Base-by-base conservation (phyloP, 2,797 vertebrate genomes). In the Myiotriccus ornatus region DNA sequence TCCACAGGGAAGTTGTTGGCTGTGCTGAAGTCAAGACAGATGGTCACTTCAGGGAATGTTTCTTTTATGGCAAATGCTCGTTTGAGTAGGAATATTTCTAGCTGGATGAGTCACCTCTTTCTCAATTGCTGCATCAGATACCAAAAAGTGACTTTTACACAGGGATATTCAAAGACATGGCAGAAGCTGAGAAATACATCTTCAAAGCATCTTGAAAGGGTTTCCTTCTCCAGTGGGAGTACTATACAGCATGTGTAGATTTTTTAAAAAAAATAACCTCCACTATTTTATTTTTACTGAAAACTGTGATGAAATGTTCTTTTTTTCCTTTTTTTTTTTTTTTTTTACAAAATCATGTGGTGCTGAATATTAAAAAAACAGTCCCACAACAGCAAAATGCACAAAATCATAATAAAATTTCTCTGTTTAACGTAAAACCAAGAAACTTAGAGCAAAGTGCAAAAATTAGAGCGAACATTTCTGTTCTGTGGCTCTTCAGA, bases 381-480 rank as follows among this genome's bases (percentile, higher is more conserved):
- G 83, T 84, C 43, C 49, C 56, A 71, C 25, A 49, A 64, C 57
- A 84, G 79, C 43, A 92, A 91, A 96, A 95, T 50, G 76, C 64
- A 88, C 55, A 71, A 90, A 86, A 86, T 75, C 57, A 95, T 71
- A 65, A 79, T 14, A 84, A 85, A 92, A 81, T 77, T n/a, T 30
- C 44, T 89, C 74, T 87, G 64, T 83, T 93, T 90, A 81, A 89
- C 57, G 55, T 83, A 89, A 81, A 94, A 90, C 5, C 90, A 87
- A 92, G 86, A 60, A 78, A 74, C 50, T 97, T 96, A 98, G 79
- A 98, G 55, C 87, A 98, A 73, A 88, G 89, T 95, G 95, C 97
- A 98, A 90, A 98, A 97, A 92, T 95, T 98, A 39, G 97, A 98
- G 78, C 68, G 94, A 70, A 95, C 81, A 14, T 94, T 95, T 95